phyloP scores from a whole-genome alignment of 2,888 invertebrate species.

The Ommatoiulus sabulosus region DNA sequence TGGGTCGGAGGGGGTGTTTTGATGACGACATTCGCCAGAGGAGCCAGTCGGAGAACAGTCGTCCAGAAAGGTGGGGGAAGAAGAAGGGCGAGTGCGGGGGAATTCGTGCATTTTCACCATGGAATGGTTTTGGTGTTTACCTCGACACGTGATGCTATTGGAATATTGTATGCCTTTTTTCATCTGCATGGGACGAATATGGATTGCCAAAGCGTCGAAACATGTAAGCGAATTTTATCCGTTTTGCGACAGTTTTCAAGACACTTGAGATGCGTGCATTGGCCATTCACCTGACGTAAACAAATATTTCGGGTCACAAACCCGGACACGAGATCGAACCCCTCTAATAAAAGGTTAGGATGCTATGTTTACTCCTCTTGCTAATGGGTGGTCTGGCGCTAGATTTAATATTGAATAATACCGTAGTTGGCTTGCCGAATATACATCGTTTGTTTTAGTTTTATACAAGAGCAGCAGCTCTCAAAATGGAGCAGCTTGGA shows the following conservation, averaged over 20 bases:
- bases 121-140: not conserved
- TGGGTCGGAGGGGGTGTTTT: slow-evolving; percentile 23
- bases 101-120: not conserved
- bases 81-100: slow-evolving; percentile 8
- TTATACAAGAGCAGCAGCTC: too few species aligned
- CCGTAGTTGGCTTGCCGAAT: too few species aligned
- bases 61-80: not conserved
- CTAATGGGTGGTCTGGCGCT: too few species aligned
- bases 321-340: slow-evolving; percentile 26
- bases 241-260: not conserved
- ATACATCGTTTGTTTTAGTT: too few species aligned
- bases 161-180: not conserved
- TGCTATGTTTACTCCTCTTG: too few species aligned
- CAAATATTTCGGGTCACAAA: not conserved
- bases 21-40: not conserved
- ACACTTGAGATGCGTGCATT: not conserved
- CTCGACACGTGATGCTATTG: not conserved
- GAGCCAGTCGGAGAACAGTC: not conserved
- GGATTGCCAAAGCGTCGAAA: not conserved
- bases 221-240: not conserved
- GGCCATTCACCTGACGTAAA: not conserved
- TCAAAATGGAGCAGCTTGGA: too few species aligned
- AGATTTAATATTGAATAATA: too few species aligned
- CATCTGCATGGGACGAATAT: not conserved
- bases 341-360: not conserved